A percentile compares a stretch with the other conserved stretches of the same genome.
Evolutionary conservation across 2,797 vertebrate genomes (phyloP).

Genomic region (Spondyliosoma cantharus): DNA sequence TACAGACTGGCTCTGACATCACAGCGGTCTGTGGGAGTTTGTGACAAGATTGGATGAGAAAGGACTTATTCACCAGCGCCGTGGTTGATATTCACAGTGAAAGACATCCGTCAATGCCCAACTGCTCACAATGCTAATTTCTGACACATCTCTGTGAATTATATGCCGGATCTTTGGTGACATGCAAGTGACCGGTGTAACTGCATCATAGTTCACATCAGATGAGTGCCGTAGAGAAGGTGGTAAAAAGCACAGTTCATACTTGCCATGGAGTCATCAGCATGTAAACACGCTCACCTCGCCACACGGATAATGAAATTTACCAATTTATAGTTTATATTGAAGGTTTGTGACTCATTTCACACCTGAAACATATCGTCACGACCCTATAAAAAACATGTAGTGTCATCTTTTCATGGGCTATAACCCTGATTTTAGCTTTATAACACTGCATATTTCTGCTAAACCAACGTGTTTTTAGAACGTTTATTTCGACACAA

Average conservation of each 20-base stretch:
- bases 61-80: conserved; percentile 74
- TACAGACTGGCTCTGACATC: conserved; percentile 73
- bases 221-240: conserved; percentile 36
- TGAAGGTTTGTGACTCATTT: neutral
- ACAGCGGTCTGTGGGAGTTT: conserved; percentile 75
- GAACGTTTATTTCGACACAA: conserved; percentile 1
- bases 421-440: neutral
- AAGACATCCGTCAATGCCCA: conserved; percentile 82
- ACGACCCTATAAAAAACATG: neutral
- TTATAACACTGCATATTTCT: neutral
- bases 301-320: neutral
- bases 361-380: neutral
- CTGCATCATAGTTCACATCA: conserved; percentile 67
- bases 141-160: conserved; percentile 76
- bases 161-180: conserved; percentile 65
- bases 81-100: conserved; percentile 86
- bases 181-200: conserved; percentile 67
- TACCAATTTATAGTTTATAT: neutral
- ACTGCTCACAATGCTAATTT: conserved; percentile 83
- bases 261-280: conserved; percentile 32
- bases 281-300: conserved; percentile 20
- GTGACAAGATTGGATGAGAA: conserved; percentile 78
- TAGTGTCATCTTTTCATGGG: neutral
- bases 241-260: conserved; percentile 18
- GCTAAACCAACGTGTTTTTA: neutral